A percentile compares a stretch with the other conserved stretches of the same genome.
These are phyloP conservation scores for Mesocricetus auratus DNA, from an alignment of 2,113 vertebrate genomes.

Conservation along the genomic window DNA sequence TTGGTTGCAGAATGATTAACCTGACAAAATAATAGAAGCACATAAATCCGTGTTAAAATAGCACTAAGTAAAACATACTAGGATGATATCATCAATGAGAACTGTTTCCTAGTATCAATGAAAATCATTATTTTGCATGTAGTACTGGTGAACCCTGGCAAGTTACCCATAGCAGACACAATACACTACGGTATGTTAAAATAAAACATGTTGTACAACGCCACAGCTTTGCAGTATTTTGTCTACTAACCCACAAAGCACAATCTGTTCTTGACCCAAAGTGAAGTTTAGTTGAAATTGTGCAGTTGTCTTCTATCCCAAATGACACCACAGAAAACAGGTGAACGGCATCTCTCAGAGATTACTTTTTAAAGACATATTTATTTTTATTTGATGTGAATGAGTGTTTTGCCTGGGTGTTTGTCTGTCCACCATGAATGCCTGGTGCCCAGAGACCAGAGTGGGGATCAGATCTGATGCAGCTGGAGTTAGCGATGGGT, in stretches of 20 bases:
- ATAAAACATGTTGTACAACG: not conserved
- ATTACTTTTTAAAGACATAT: not conserved
- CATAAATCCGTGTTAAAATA: slow-evolving; percentile 44
- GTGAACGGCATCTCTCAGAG: not conserved
- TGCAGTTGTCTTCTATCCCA: slow-evolving; percentile 33
- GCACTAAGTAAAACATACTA: not conserved
- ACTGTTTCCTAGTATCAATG: slow-evolving; percentile 18
- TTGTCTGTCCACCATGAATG: not conserved
- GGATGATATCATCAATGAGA: slow-evolving; percentile 23
- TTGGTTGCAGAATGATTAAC: slow-evolving; percentile 77
- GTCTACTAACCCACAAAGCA: slow-evolving; percentile 3
- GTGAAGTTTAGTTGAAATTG: slow-evolving; percentile 47
- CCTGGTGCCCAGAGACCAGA: not conserved
- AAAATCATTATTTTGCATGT: slow-evolving; percentile 23
- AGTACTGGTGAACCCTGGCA: slow-evolving; percentile 22
- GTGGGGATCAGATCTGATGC: not conserved
- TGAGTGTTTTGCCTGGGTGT: not conserved
- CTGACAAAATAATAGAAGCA: slow-evolving; percentile 79
- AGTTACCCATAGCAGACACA: not conserved
- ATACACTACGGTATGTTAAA: not conserved
- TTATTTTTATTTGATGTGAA: not conserved
- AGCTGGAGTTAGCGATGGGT: not conserved
- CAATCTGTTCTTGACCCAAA: not conserved
- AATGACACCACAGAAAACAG: not conserved
- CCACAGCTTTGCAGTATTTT: slow-evolving; percentile 14